A percentile compares a stretch with the other conserved stretches of the same genome.
These are phyloP conservation scores for Passer domesticus DNA, from an alignment of 2,113 vertebrate genomes.

Conservation along the genomic window DNA sequence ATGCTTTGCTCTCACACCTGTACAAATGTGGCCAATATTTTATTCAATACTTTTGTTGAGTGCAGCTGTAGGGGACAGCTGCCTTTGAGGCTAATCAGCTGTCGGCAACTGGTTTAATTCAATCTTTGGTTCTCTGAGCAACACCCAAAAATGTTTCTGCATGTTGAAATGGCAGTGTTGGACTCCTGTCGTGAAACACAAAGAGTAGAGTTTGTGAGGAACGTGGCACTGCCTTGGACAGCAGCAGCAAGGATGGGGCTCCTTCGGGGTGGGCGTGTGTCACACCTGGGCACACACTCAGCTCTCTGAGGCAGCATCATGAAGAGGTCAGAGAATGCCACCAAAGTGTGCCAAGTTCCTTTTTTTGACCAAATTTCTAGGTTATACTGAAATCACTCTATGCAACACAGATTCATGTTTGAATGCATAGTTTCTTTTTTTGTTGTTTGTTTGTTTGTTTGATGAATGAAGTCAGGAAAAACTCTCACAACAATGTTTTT, in stretches of 20 bases:
- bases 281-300: neutral
- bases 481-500: conserved; percentile 69
- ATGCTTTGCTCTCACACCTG: conserved; percentile 22
- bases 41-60: neutral
- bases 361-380: conserved; percentile 77
- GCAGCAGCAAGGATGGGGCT: neutral
- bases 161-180: neutral
- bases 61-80: neutral
- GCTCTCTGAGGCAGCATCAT: neutral
- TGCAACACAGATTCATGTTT: conserved; percentile 88
- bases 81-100: neutral
- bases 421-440: conserved; percentile 75
- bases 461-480: conserved; percentile 68
- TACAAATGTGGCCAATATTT: conserved; percentile 28
- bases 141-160: neutral
- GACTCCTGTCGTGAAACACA: neutral
- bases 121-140: conserved; percentile 2
- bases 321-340: conserved; percentile 61
- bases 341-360: conserved; percentile 82
- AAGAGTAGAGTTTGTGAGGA: neutral
- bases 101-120: neutral
- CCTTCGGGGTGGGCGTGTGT: neutral
- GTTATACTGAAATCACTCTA: conserved; percentile 90
- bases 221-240: neutral
- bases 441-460: conserved; percentile 27